Evolutionary conservation across 2,888 invertebrate genomes (phyloP).

Genomic region (Troides helena): DNA sequence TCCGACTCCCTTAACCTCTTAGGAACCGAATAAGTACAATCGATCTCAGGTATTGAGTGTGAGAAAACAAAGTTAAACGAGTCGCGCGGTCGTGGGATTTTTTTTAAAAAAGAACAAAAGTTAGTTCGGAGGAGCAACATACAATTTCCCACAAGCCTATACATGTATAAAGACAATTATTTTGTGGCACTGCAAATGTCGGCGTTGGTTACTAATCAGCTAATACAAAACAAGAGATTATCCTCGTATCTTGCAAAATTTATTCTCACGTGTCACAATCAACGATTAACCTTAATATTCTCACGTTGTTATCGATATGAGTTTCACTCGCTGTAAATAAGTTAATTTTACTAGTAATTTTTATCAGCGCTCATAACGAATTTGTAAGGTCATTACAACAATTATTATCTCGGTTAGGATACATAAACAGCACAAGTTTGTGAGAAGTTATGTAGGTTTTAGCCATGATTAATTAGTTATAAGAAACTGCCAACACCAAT

Average conservation of each 20-base stretch:
- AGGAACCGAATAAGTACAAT: slow-evolving; percentile 59
- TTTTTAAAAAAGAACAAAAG: slow-evolving; percentile 53
- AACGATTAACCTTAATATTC: slow-evolving; percentile 40
- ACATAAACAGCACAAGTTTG: slow-evolving; percentile 16
- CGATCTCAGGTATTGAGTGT: slow-evolving; percentile 55
- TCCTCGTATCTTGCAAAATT: slow-evolving; percentile 61
- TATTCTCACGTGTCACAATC: slow-evolving; percentile 44
- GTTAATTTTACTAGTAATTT: slow-evolving; percentile 3
- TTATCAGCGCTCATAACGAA: slow-evolving; percentile 4
- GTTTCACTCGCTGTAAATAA: not conserved
- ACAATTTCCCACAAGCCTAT: slow-evolving; percentile 61
- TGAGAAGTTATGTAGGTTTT: slow-evolving; percentile 5
- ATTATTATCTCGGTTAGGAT: too few species aligned
- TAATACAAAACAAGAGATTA: slow-evolving; percentile 59
- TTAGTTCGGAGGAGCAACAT: slow-evolving; percentile 49
- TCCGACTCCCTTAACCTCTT: slow-evolving; percentile 29
- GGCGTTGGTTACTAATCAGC: slow-evolving; percentile 66
- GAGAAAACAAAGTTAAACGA: slow-evolving; percentile 65
- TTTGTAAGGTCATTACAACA: not conserved
- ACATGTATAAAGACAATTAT: slow-evolving; percentile 57
- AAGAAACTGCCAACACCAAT: slow-evolving; percentile 23
- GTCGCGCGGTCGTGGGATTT: slow-evolving; percentile 58
- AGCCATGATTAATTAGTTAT: slow-evolving; percentile 22
- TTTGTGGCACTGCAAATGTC: slow-evolving; percentile 66
- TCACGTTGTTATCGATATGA: slow-evolving; percentile 38